Conservation (phyloP, 2,888 invertebrate species). For the Dione juno region DNA sequence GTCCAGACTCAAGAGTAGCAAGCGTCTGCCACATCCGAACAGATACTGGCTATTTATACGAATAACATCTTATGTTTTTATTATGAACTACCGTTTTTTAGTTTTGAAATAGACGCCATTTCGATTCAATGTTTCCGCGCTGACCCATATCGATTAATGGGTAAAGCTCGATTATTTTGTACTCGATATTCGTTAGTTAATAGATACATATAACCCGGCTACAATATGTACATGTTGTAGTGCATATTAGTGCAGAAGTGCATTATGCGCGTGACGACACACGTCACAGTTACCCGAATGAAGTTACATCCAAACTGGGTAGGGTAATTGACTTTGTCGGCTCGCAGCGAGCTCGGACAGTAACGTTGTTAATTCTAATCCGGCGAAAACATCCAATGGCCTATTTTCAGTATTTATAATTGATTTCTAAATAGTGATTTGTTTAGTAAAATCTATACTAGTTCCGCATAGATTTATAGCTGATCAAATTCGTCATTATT, state of each 20-base stretch:
- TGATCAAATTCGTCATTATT: no score
- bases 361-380: not conserved
- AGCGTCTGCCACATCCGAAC: slow-evolving; percentile 24
- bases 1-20: slow-evolving; percentile 25
- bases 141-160: slow-evolving; percentile 69
- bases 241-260: not conserved
- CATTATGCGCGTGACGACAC: not conserved
- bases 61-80: slow-evolving; percentile 42
- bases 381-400: not conserved
- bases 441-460: not conserved
- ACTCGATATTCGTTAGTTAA: slow-evolving; percentile 3
- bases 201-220: no score
- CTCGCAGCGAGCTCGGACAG: not conserved
- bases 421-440: not conserved
- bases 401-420: not conserved
- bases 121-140: slow-evolving; percentile 60
- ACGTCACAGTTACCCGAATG: not conserved
- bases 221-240: not conserved
- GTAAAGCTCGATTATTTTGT: slow-evolving; percentile 58
- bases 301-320: not conserved
- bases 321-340: not conserved
- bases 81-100: slow-evolving; percentile 41
- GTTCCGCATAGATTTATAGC: no score
- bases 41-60: slow-evolving; percentile 34
- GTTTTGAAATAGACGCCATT: slow-evolving; percentile 57